Base-by-base conservation (phyloP, 2,888 invertebrate species). In the Bombylius major region DNA sequence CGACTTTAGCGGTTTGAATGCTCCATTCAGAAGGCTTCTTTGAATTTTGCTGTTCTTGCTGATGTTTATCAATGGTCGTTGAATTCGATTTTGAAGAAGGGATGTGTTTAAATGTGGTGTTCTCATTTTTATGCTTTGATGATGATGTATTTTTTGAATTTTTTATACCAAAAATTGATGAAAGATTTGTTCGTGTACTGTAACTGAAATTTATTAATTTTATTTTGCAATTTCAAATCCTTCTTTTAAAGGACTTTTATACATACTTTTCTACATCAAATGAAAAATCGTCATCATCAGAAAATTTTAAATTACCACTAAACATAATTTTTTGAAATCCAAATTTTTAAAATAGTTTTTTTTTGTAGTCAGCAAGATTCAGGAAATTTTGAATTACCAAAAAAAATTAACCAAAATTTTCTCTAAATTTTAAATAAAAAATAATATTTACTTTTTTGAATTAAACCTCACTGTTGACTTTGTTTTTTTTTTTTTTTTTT, bases 1-100 rank as follows among this genome's bases (percentile, higher is more conserved):
- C 68, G 1, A 67, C 65, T 62, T 65, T 67, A 2, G 66, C 69
- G 47, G 65, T 44, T 46, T 64, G 54, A 7, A 66, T 63, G 47
- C 50, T 61, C 65, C 66, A 67, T 13, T 58, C 52, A 11, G 58
- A 49, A 3, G 23, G 13, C n/a, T 9, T 47, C 44, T 54, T 54
- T 49, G 32, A 7, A 23, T n/a, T 33, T 52, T 12, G 53, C n/a
- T 42, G 33, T 33, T 46, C 13, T 31, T 44, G 46, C 45, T n/a
- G n/a, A 5, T 8, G 49, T 11, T 33, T 57, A 47, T 23, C 23
- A 23, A 23, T n/a, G 59, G 53, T 63, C 54, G 56, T 42, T 61
- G 34, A 4, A 36, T 42, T 42, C 11, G 12, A 7, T 42, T 7
- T 42, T 42, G 39, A 66, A 0, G 60, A 61, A n/a, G 66, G 61